Evolutionary conservation across 2,113 vertebrate species (phyloP), one percentile per base, ranked within the genome.

Genomic region (Xiphorhynchus elegans): DNA sequence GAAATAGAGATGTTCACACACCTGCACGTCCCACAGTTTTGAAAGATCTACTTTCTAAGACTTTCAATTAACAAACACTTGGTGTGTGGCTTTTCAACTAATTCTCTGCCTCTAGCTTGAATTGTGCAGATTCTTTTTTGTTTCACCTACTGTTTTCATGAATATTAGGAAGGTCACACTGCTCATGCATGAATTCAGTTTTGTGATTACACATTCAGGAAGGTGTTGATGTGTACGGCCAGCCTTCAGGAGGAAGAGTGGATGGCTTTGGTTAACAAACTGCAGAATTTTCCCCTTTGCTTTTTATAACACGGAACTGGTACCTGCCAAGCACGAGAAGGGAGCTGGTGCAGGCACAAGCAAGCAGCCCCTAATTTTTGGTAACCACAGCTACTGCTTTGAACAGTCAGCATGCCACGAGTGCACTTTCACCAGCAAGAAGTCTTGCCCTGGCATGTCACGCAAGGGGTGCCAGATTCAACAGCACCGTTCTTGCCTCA

Each of bases 31-130:
- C 26, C 39, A 74, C 0, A 0, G 66, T 76, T 95, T 77, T 49
- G 44, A 86, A 26, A 89, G n/a, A 81, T 35, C 40, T 42, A 24
- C 82, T 85, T 82, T 55, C 84, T 67, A 92, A 59, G n/a, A 70
- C 35, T 89, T 85, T 50, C 82, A 96, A 76, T 84, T 92, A 93
- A 85, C 42, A 93, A 73, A 83, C 70, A 80, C 47, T 76, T 25
- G n/a, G 31, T 24, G 10, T 3, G 1, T 5, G 11, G 60, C 69
- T 95, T 84, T 81, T 72, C 84, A 78, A 55, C 69, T 64, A 40
- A 68, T 37, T 59, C 42, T 77, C 64, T 77, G 72, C 56, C 80
- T 78, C 64, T 18, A 63, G 35, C 52, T 44, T 75, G 39, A 90
- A 72, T 50, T 92, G 39, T 18, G 6, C 1, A 1, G 33, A 44